Evolutionary conservation across 2,113 vertebrate genomes (phyloP).

Genomic region (Lasiurus cinereus): DNA sequence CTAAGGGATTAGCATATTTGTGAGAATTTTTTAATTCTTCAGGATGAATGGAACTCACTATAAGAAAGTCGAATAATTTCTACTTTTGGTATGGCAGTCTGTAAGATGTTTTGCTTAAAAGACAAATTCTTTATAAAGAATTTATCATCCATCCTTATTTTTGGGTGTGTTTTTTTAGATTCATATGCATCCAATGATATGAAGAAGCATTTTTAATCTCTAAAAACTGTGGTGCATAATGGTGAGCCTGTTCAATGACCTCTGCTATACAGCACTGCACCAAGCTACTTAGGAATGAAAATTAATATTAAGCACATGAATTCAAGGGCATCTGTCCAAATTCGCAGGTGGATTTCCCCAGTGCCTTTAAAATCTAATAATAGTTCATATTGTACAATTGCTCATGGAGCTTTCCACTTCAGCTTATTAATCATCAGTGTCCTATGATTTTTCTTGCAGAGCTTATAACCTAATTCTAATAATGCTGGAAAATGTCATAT

Average conservation of each 20-base stretch:
- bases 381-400: constrained; percentile 11
- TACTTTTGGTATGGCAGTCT: not conserved
- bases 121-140: not conserved
- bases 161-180: not conserved
- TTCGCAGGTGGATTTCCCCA: constrained; percentile 56
- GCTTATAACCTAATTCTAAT: constrained; percentile 22
- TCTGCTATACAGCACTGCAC: not conserved
- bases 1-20: not conserved
- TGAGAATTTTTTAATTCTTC: constrained; percentile 37
- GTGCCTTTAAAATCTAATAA: constrained; percentile 53
- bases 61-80: not conserved
- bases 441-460: constrained; percentile 35
- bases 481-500: not conserved
- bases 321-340: constrained; percentile 48
- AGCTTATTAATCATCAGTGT: constrained; percentile 34
- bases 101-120: constrained; percentile 8
- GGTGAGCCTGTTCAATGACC: not conserved
- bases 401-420: not conserved
- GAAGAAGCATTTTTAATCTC: not conserved
- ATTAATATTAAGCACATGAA: constrained; percentile 48
- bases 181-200: not conserved
- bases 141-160: not conserved
- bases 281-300: constrained; percentile 43
- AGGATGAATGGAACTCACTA: not conserved
- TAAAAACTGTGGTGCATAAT: not conserved